A percentile compares a stretch with the other conserved stretches of the same genome.
Conservation (phyloP, 2,113 vertebrate genomes). For the Tiliqua scincoides region DNA sequence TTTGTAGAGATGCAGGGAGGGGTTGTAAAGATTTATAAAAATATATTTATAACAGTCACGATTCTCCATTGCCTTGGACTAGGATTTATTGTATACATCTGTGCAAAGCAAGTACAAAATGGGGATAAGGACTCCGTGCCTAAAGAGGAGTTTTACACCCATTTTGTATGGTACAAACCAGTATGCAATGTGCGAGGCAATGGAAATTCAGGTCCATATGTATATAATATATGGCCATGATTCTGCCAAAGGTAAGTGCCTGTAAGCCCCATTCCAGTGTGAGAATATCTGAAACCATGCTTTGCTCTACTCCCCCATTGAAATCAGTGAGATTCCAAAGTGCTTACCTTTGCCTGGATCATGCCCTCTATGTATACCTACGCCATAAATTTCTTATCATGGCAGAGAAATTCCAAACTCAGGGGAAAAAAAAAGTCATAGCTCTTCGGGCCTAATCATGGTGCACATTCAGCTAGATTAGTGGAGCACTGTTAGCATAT, state of each 20-base stretch:
- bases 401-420: background rate
- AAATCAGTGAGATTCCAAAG: background rate
- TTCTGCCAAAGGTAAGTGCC: conserved; percentile 19
- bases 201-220: conserved; percentile 65
- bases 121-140: conserved; percentile 26
- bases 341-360: background rate
- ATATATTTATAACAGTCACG: conserved; percentile 71
- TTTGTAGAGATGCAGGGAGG: conserved; percentile 77
- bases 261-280: background rate
- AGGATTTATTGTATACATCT: conserved; percentile 64
- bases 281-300: conserved; percentile 1
- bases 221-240: conserved; percentile 65
- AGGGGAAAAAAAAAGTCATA: conserved; percentile 25
- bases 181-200: conserved; percentile 54
- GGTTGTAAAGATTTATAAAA: conserved; percentile 76
- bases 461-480: background rate
- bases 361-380: conserved; percentile 11
- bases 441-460: conserved; percentile 7
- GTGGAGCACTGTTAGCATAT: background rate
- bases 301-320: background rate
- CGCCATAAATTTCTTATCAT: background rate
- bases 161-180: conserved; percentile 46
- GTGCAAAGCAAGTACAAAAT: conserved; percentile 27
- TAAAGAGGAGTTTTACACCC: conserved; percentile 47
- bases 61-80: conserved; percentile 73